These are phyloP conservation scores for Rhagium mordax DNA, from an alignment of 2,888 invertebrate species.

Conservation along the genomic window DNA sequence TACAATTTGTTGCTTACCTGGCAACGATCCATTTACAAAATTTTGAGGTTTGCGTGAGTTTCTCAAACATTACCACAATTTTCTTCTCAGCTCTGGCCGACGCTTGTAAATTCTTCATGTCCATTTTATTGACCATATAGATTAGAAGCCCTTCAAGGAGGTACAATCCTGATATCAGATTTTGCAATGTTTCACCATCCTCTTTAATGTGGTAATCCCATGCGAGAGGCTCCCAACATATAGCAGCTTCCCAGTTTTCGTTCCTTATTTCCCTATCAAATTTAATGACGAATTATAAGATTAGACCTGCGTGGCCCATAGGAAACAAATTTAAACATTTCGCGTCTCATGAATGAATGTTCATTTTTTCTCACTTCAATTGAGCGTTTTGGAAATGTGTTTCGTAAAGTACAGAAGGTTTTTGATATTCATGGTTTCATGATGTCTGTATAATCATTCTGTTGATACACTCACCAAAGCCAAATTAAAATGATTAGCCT, in stretches of 20 bases:
- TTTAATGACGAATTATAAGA: not conserved
- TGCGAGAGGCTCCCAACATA: conserved; percentile 73
- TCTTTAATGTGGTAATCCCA: conserved; percentile 58
- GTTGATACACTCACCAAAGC: conserved; percentile 71
- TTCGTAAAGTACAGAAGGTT: too few species aligned
- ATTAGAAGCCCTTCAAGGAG: conserved; percentile 74
- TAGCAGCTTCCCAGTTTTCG: conserved; percentile 74
- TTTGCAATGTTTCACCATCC: conserved; percentile 38
- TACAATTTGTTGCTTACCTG: conserved; percentile 63
- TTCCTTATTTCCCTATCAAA: conserved; percentile 72
- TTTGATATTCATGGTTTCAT: too few species aligned
- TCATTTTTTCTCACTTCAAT: too few species aligned
- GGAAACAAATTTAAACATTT: too few species aligned
- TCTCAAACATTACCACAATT: conserved; percentile 61
- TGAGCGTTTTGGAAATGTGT: too few species aligned
- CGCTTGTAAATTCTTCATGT: conserved; percentile 59
- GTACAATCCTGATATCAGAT: conserved; percentile 71
- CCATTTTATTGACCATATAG: conserved; percentile 69
- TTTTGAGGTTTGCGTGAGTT: conserved; percentile 58
- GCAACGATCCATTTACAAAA: conserved; percentile 61
- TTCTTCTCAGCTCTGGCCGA: conserved; percentile 57
- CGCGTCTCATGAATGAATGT: too few species aligned
- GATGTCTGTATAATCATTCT: too few species aligned
- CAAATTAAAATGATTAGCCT: conserved; percentile 75
- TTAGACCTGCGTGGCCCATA: too few species aligned